Evolutionary conservation across 2,113 vertebrate species (phyloP).

Genomic region (Bubo scandiacus): DNA sequence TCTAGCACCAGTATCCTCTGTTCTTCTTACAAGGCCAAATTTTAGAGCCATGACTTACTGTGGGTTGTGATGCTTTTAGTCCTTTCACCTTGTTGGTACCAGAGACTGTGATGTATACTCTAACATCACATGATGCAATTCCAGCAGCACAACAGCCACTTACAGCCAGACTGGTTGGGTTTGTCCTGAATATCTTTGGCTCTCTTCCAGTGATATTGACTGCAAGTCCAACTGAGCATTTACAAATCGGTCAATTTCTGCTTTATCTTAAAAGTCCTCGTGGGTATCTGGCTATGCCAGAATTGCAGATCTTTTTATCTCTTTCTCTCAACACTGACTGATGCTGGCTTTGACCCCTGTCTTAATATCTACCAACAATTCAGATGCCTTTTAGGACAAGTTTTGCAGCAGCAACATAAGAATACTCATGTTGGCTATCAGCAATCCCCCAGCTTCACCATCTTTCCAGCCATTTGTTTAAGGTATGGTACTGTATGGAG

Average conservation of each 20-base stretch:
- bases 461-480: neutral
- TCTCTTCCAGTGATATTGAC: neutral
- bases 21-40: neutral
- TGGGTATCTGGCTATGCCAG: neutral
- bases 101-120: accelerated
- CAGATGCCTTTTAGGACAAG: neutral
- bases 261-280: neutral
- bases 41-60: neutral
- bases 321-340: neutral
- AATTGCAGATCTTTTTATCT: neutral
- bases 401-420: neutral
- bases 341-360: neutral
- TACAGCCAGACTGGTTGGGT: neutral
- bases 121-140: neutral
- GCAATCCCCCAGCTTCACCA: neutral
- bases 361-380: neutral
- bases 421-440: neutral
- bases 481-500: neutral
- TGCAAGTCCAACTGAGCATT: neutral
- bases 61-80: neutral
- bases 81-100: neutral
- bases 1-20: neutral
- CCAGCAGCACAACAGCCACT: neutral
- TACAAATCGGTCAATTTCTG: neutral
- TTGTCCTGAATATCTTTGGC: neutral